phyloP scores from a whole-genome alignment of 2,113 vertebrate genomes.

The crab-eating macaque (Macaca fascicularis) region T2T-MFA8v1.1 NC_088384.1:89256001-89256500 shows the following conservation, averaged over 20 bases:
- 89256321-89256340: background rate
- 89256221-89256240: background rate
- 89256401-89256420: background rate
- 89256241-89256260: background rate
- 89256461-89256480: background rate
- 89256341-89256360: background rate
- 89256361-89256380: background rate
- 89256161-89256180: background rate
- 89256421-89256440: background rate
- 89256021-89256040: background rate
- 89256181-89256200: background rate
- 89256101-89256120: background rate
- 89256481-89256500: background rate
- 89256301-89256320: background rate
- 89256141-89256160: background rate
- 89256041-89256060: fast-evolving
- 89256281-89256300: background rate
- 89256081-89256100: background rate
- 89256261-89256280: background rate
- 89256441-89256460: background rate
- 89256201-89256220: background rate
- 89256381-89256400: background rate
- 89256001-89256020: background rate
- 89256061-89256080: background rate
- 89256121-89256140: background rate